Conservation (phyloP, 2,888 invertebrate species). For the Branchinecta sandiegonensis region DNA sequence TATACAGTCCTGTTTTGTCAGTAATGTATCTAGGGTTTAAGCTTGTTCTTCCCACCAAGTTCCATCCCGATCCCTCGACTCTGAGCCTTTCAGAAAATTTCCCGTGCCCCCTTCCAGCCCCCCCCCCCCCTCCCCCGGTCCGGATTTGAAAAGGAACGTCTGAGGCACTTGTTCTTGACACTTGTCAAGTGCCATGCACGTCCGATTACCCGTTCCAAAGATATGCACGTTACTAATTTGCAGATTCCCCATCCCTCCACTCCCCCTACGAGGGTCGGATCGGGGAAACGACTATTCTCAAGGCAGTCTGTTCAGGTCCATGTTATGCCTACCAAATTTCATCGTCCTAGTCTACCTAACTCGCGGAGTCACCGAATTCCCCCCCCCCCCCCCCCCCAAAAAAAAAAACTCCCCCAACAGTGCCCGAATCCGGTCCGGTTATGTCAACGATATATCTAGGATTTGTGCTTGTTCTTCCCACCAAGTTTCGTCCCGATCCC, state of each 20-base stretch:
- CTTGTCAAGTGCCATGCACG: neutral
- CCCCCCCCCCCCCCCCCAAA: neutral
- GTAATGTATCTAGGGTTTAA: no score
- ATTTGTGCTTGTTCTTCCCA: neutral
- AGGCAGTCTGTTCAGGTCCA: neutral
- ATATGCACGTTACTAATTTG: neutral
- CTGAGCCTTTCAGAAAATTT: no score
- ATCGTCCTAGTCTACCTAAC: neutral
- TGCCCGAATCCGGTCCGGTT: neutral
- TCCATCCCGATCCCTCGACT: no score
- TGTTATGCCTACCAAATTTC: neutral
- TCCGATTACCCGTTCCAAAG: neutral
- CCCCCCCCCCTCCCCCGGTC: no score
- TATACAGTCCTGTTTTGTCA: no score
- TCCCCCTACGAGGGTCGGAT: neutral
- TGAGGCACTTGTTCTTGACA: neutral
- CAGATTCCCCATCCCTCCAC: neutral
- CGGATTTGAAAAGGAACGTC: neutral
- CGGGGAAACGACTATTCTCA: neutral
- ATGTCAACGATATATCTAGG: neutral
- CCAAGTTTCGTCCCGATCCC: conserved; percentile 7
- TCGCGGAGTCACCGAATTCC: neutral
- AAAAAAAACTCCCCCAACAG: conserved; percentile 10
- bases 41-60: no score
- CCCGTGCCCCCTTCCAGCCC: no score